A percentile compares a stretch with the other conserved stretches of the same genome.
phyloP scores from a whole-genome alignment of 2,113 vertebrate species.

The Hippocampus barbouri region DNA sequence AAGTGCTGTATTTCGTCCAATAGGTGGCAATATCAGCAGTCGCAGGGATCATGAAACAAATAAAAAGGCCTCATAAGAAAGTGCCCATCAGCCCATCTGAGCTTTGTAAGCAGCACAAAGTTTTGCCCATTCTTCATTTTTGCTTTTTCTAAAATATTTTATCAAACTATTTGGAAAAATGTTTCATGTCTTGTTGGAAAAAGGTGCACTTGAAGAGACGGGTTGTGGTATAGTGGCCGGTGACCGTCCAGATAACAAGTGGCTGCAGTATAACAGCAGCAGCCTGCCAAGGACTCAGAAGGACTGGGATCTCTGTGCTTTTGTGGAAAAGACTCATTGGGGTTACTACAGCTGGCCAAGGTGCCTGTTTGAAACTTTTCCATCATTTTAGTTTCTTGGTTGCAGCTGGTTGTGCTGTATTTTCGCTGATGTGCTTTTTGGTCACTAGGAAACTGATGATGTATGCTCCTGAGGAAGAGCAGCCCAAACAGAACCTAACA shows the following conservation, averaged over 20 bases:
- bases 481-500: constrained; percentile 83
- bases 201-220: constrained; percentile 72
- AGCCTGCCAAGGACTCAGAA: constrained; percentile 81
- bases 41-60: constrained; percentile 91
- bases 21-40: constrained; percentile 95
- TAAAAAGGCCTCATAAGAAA: constrained; percentile 90
- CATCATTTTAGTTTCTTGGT: background rate
- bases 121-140: background rate
- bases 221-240: constrained; percentile 71
- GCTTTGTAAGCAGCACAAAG: constrained; percentile 76
- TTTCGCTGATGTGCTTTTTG: background rate
- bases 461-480: constrained; percentile 84
- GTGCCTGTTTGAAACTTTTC: constrained; percentile 58
- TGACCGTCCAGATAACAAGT: constrained; percentile 88
- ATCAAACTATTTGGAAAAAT: background rate
- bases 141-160: background rate
- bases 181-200: background rate
- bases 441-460: constrained; percentile 81
- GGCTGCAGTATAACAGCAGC: constrained; percentile 88
- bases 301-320: constrained; percentile 83
- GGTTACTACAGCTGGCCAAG: constrained; percentile 93
- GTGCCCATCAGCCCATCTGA: constrained; percentile 81
- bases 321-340: constrained; percentile 98
- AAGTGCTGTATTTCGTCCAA: constrained; percentile 40
- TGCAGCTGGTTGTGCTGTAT: background rate